A percentile compares a stretch with the other conserved stretches of the same genome.
phyloP scores from a whole-genome alignment of 2,113 vertebrate genomes.

The Bothrops jararaca region DNA sequence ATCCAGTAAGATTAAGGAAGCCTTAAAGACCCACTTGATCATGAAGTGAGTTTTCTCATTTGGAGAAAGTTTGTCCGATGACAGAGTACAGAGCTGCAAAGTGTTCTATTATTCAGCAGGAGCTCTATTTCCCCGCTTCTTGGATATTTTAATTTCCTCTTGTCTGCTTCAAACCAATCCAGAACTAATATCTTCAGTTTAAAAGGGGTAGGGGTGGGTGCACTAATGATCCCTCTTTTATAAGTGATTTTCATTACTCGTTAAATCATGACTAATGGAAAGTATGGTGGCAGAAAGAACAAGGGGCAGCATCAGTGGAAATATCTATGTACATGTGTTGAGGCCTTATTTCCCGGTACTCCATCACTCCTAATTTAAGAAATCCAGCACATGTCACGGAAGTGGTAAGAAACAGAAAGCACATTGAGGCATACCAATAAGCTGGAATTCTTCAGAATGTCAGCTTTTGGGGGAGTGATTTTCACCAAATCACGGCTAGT shows the following conservation, averaged over 20 bases:
- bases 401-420: not conserved
- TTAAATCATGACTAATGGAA: constrained; percentile 27
- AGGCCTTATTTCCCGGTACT: not conserved
- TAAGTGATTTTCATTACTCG: constrained; percentile 1
- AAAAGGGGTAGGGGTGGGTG: not conserved
- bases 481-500: not conserved
- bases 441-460: not conserved
- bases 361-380: not conserved
- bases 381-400: not conserved
- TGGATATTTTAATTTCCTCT: constrained; percentile 34
- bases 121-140: not conserved
- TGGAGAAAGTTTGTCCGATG: not conserved
- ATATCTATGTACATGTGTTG: not conserved
- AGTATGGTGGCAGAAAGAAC: not conserved
- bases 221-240: constrained; percentile 1
- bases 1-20: not conserved
- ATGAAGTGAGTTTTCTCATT: not conserved
- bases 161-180: constrained; percentile 8
- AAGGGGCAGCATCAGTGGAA: not conserved
- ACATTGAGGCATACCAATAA: not conserved
- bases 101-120: not conserved
- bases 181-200: constrained; percentile 29
- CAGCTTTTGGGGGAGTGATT: not conserved
- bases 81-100: not conserved
- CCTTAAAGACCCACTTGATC: not conserved